Conservation (phyloP, 2,888 invertebrate genomes). For the Ormia ochracea region DNA sequence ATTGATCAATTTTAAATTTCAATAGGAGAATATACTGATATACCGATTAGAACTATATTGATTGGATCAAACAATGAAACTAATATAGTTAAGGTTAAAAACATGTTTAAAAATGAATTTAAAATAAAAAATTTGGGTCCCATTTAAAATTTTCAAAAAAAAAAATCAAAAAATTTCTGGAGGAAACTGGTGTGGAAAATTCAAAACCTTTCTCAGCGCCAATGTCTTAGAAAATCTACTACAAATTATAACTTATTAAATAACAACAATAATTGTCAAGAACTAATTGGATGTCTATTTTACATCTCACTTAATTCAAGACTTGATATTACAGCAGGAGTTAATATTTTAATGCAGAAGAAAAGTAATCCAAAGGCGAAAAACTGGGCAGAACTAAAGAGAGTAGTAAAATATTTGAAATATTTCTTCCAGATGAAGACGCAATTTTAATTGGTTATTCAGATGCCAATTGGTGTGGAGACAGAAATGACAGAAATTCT, state of each 20-base stretch:
- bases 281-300: not conserved
- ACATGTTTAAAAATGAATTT: slow-evolving; percentile 7
- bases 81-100: not conserved
- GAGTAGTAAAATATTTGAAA: slow-evolving; percentile 1
- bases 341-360: slow-evolving; percentile 12
- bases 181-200: not conserved
- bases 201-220: not conserved
- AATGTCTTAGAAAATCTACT: not conserved
- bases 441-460: not conserved
- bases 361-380: slow-evolving; percentile 10
- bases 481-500: not conserved
- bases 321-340: slow-evolving; percentile 16
- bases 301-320: slow-evolving; percentile 10
- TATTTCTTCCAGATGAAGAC: not conserved
- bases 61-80: not conserved
- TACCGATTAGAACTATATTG: slow-evolving; percentile 17
- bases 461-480: slow-evolving; percentile 30
- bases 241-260: not conserved
- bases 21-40: not conserved
- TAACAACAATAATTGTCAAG: not conserved
- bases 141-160: no score
- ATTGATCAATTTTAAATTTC: not conserved
- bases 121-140: not conserved
- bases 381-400: slow-evolving; percentile 15
- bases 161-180: not conserved